Percentiles rank a stretch among this genome's conserved stretches.
These are phyloP conservation scores for Petrolisthes cinctipes DNA, from an alignment of 2,888 invertebrate genomes.

Conservation along the genomic window DNA sequence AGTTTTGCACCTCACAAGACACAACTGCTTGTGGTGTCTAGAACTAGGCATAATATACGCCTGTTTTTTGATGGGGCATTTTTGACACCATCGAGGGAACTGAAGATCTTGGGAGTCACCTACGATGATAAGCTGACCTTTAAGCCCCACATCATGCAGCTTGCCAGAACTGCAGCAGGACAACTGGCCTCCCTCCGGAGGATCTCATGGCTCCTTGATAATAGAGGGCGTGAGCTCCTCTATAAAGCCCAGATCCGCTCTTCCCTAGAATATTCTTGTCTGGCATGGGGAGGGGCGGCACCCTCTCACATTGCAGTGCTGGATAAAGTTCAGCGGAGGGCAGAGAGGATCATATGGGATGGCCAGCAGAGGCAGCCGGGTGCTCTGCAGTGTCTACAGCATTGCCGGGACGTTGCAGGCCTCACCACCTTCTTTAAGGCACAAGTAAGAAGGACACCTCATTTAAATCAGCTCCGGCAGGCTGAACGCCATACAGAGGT, in stretches of 20 bases:
- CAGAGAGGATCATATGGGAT: neutral
- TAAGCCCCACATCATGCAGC: neutral
- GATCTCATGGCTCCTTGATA: neutral
- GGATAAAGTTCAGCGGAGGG: neutral
- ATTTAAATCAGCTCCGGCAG: neutral
- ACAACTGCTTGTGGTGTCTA: neutral
- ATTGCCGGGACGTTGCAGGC: neutral
- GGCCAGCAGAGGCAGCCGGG: neutral
- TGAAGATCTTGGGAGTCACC: neutral
- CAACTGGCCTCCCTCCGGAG: neutral
- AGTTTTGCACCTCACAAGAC: neutral
- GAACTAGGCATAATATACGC: neutral
- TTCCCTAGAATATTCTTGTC: constrained; percentile 3
- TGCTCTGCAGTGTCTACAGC: neutral
- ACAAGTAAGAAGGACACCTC: neutral
- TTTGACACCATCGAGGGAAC: neutral
- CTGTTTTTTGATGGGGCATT: neutral
- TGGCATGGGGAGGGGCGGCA: neutral
- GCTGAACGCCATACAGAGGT: too few species aligned
- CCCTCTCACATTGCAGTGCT: neutral
- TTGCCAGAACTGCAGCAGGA: constrained; percentile 9
- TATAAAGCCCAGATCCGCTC: constrained; percentile 1
- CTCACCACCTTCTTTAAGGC: neutral
- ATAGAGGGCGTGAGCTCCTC: neutral
- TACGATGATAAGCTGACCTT: constrained; percentile 14